Conservation (phyloP, 2,888 invertebrate species). For the Drosophila monieri region DNA sequence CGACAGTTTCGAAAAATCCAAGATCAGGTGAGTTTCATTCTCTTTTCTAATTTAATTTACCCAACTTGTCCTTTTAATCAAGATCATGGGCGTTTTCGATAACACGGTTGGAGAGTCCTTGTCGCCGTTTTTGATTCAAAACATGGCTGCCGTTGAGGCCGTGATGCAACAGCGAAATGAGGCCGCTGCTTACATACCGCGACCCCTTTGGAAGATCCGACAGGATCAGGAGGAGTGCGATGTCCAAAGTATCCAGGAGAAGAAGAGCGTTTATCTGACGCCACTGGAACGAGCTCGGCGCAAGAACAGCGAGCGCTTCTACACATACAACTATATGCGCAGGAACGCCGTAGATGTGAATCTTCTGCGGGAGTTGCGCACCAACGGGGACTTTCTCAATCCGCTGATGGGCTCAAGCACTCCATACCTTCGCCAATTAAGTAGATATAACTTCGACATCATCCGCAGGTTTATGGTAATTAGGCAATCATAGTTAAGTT, state of each 20-base stretch:
- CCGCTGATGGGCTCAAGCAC: slow-evolving; percentile 57
- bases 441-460: slow-evolving; percentile 57
- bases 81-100: slow-evolving; percentile 62
- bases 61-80: background rate
- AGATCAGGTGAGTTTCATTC: slow-evolving; percentile 19
- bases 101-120: slow-evolving; percentile 69
- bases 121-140: slow-evolving; percentile 65
- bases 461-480: slow-evolving; percentile 74
- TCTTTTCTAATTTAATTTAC: background rate
- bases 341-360: slow-evolving; percentile 70
- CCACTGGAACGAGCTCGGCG: slow-evolving; percentile 73
- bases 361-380: slow-evolving; percentile 62
- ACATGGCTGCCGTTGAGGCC: slow-evolving; percentile 44
- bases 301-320: slow-evolving; percentile 55
- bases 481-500: background rate
- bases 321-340: slow-evolving; percentile 75
- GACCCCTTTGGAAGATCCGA: slow-evolving; percentile 76
- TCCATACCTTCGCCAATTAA: slow-evolving; percentile 55
- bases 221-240: slow-evolving; percentile 71
- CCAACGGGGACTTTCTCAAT: slow-evolving; percentile 57
- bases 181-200: slow-evolving; percentile 42
- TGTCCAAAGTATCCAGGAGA: slow-evolving; percentile 69
- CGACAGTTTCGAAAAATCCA: slow-evolving; percentile 16
- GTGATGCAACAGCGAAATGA: slow-evolving; percentile 6
- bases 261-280: slow-evolving; percentile 57